Base-by-base conservation (phyloP, 2,113 vertebrate species). In the Myanophis thanlyinensis region DNA sequence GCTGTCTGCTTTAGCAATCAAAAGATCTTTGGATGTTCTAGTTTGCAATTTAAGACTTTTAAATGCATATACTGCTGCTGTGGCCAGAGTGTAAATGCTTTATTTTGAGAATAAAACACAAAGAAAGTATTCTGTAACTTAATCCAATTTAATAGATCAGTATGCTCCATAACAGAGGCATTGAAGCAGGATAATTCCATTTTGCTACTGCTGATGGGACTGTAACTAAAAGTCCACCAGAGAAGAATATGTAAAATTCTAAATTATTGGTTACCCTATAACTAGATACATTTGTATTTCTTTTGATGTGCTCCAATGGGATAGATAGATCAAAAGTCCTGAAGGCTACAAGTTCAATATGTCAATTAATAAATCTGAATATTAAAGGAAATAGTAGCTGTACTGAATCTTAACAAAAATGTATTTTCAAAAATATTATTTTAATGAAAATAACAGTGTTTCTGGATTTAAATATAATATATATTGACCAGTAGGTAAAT, bases 121-220 rank as follows among this genome's bases (percentile, higher is more conserved):
- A 52, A 62, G 27, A 47, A 87, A 18, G 67, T 46, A 48, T 85
- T 73, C 11, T 89, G 44, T 56, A 89, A 35, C 15, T 49, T 87
- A 73, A 56, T 25, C 47, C 84, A 53, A 67, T 40, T 87, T 87
- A 87, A 90, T 93, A 90, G 80, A 93, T 90, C 56, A 87, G 85
- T 90, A 47, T 85, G 85, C 84, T 49, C 67, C 48, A 73, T 90
- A 53, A 35, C 48, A 80, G 47, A n/a, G 25, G 35, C 35, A 80
- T 40, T 89, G 67, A 48, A 87, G 27, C 25, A 73, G 56, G 46
- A 90, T 49, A 56, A 73, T 47, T 52, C 54, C 47, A 25, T 90
- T 93, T 93, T 51, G 8, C 5, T 87, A 25, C 25, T 86, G 53
- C 11, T 89, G 46, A 15, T 59, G 73, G 35, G 6, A 85, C 22